Base-by-base conservation (phyloP, 2,113 vertebrate genomes). In the Nicator chloris region DNA sequence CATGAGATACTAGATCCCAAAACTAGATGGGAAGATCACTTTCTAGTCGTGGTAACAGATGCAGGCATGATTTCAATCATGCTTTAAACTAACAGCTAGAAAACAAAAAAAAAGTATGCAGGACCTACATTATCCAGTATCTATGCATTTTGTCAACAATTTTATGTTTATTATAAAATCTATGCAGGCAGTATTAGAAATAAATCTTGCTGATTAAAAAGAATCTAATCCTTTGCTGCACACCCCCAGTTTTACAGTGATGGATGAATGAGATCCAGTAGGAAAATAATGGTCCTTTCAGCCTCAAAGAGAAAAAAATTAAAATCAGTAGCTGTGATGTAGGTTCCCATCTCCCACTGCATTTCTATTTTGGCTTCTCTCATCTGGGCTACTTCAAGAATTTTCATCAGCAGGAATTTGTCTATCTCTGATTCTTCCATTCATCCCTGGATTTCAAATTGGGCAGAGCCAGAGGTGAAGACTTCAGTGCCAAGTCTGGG, bases 361-460 rank as follows among this genome's bases (percentile, higher is more conserved):
- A 82, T 57, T 94, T 92, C 86, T 80, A 13, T 77, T 93, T 59
- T 66, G 59, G 64, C 31, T 95, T 86, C n/a, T 92, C 37, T 91
- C 45, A 54, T 90, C 53, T 54, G 60, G 40, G 56, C 28, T 93
- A 30, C 92, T 81, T 83, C 2, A 2, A 94, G 37, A 93, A 92
- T 50, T 75, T 28, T 83, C 4, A 0, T 66, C 37, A 75, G 53
- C 13, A 86, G 16, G 37, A 93, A 75, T n/a, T 83, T 0, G 1
- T 60, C 68, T 64, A 4, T 64, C 49, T 78, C 76, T 54, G 20
- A 16, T 60, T 90, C 50, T 47, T 90, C 65, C 33, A 20, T 51
- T 82, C 9, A 17, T 57, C 33, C 12, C 4, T 22, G 31, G 57
- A 95, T 80, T 90, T 70, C 71, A 65, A 50, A 76, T 7, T 24